Base-by-base conservation (phyloP, 2,888 invertebrate genomes). In the Drosophila ezoana region DNA sequence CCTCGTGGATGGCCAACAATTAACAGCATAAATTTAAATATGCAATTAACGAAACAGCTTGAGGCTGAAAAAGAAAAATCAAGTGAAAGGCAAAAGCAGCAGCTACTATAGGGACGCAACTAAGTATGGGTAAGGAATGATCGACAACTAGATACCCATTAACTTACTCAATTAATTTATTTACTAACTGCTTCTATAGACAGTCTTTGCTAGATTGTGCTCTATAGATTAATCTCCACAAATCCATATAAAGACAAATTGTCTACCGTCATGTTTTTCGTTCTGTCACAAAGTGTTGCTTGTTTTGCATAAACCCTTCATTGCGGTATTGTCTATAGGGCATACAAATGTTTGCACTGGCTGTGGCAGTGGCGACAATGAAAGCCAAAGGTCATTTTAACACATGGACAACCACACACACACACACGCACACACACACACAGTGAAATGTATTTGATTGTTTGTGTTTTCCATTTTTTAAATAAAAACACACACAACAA, bases 1-100 rank as follows among this genome's bases (percentile, higher is more conserved):
- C 44, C 66, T 62, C 45, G 45, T 45, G 65, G 72, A 59, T 43
- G 43, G 70, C 41, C 78, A 68, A 68, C 87, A 86, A 86, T 89
- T 89, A 86, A 86, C 81, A 76, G 73, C 87, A 89, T 86, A 89
- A 89, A 86, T 89, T 89, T 89, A 89, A 87, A 89, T 89, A 87
- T 89, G 90, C 90, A 86, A 89, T 86, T 89, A 89, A 86, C 72
- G 84, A 81, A 89, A 76, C 90, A 86, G 85, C 85, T 89, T 83
- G 85, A 69, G 67, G 89, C 79, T 58, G 54, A 58, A 58, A 23
- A 68, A 61, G 49, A 40, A 11, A 68, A 64, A 56, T n/a, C 56
- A 47, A 63, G 40, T 16, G 45, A 16, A 45, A 47, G 37, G 43
- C 44, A 38, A 49, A 47, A 56, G 37, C 54, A 52, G 33, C 57